phyloP scores from a whole-genome alignment of 2,888 invertebrate species.

The Heliconius sara region DNA sequence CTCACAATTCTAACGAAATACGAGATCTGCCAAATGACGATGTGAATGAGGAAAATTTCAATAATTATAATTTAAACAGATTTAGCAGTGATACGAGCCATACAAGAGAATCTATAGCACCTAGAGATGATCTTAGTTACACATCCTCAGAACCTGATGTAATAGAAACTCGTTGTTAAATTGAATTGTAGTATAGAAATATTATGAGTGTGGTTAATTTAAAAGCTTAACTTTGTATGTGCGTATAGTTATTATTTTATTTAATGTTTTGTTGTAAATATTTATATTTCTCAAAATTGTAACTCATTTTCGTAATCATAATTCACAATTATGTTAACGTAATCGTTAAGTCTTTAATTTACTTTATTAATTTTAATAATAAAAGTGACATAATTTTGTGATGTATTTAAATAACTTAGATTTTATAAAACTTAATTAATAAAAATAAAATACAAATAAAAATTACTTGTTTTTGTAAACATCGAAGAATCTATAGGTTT shows the following conservation, averaged over 20 bases:
- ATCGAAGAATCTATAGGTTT: background rate
- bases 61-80: constrained; percentile 35
- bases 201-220: constrained; percentile 25
- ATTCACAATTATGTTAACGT: background rate
- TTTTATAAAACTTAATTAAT: background rate
- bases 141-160: constrained; percentile 58
- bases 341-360: background rate
- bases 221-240: constrained; percentile 40
- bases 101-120: constrained; percentile 46
- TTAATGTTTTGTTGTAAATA: background rate
- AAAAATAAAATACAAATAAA: background rate
- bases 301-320: background rate
- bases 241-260: constrained; percentile 5
- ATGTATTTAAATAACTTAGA: background rate
- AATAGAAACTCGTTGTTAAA: constrained; percentile 68
- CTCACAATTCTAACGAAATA: constrained; percentile 55
- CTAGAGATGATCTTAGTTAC: constrained; percentile 52
- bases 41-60: constrained; percentile 34
- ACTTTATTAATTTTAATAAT: background rate
- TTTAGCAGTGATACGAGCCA: constrained; percentile 37
- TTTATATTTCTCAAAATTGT: background rate
- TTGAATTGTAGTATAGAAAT: constrained; percentile 30
- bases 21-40: constrained; percentile 53
- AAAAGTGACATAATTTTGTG: background rate
- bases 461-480: background rate